Base-by-base conservation (phyloP, 1,140 invertebrate species). In the Phocides pigmalion region DNA sequence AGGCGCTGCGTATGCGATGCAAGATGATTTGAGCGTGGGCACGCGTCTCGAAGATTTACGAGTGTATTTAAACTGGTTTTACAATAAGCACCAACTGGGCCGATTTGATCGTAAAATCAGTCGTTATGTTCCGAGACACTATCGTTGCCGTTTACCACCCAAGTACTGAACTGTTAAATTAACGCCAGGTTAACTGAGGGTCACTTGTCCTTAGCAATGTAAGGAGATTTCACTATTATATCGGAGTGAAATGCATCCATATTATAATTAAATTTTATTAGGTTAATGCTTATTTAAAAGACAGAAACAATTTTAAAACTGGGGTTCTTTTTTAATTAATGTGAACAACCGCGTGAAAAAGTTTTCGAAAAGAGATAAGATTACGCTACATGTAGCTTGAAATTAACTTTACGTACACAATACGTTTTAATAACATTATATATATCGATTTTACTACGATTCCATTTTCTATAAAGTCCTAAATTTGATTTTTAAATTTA, bases 61-160 rank as follows among this genome's bases (percentile, higher is more conserved):
- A 80, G 81, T 85, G 78, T 82, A 83, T 87, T 87, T 84, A 86
- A 87, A 87, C 82, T 84, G 82, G 81, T 86, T 87, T 79, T 78
- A 80, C 82, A 84, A 84, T 82, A 87, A 82, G 79, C 70, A 81
- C 80, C 78, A 85, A 84, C 81, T 76, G 80, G 70, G 75, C 61
- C 68, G 82, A 88, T 88, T 86, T 82, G 82, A 86, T 88, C 81
- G 85, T 86, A 83, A 88, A 86, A 79, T 75, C 76, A 81, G 80
- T 75, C 79, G 77, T 81, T 84, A 82, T 76, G 71, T 78, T 71
- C 56, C 72, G 72, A 82, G 81, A 84, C 80, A 85, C 80, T 82
- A 85, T 80, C 78, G 73, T 74, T 68, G 70, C 70, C 65, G 73
- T 70, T 81, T 82, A 75, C 84, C 82, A 84, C 82, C 82, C 76